Conservation (phyloP, 2,888 invertebrate species). For the Noctuana brunneofusca region DNA sequence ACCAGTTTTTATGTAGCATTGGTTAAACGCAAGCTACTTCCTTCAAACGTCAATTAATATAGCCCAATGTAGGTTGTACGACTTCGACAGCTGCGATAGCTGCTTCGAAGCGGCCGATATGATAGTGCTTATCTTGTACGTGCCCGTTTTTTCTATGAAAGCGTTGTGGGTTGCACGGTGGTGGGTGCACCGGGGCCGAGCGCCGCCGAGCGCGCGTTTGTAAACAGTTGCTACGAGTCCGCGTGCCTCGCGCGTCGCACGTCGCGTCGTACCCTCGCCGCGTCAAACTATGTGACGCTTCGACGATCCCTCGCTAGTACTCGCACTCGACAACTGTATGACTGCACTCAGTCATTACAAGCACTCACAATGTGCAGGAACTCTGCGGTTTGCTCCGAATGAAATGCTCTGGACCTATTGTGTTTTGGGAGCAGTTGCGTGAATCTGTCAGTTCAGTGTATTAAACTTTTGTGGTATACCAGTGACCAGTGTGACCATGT, state of each 20-base stretch:
- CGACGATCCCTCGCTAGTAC: conserved; percentile 1
- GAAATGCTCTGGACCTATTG: conserved; percentile 47
- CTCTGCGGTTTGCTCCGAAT: conserved; percentile 57
- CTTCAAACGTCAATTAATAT: conserved; percentile 17
- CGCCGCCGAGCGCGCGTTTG: conserved; percentile 44
- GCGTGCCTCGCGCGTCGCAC: conserved; percentile 59
- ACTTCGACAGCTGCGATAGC: conserved; percentile 43
- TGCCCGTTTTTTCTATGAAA: conserved; percentile 64
- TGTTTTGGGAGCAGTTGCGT: conserved; percentile 39
- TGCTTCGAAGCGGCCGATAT: conserved; percentile 50
- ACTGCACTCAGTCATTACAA: conserved; percentile 29
- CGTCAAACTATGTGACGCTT: conserved; percentile 33
- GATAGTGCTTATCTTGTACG: conserved; percentile 66
- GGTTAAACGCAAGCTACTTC: neutral
- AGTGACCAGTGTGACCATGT: conserved; percentile 48
- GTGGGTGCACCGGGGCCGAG: conserved; percentile 56
- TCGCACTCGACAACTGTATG: conserved; percentile 9
- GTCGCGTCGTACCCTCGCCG: conserved; percentile 34
- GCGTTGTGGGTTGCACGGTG: conserved; percentile 40
- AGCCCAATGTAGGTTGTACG: conserved; percentile 24
- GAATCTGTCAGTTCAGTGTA: conserved; percentile 39
- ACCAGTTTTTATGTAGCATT: too few species aligned
- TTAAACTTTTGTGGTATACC: conserved; percentile 41
- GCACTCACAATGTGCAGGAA: conserved; percentile 69
- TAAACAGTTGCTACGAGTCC: conserved; percentile 60